Base-by-base conservation (phyloP, 2,113 vertebrate genomes). In the Malurus melanocephalus region DNA sequence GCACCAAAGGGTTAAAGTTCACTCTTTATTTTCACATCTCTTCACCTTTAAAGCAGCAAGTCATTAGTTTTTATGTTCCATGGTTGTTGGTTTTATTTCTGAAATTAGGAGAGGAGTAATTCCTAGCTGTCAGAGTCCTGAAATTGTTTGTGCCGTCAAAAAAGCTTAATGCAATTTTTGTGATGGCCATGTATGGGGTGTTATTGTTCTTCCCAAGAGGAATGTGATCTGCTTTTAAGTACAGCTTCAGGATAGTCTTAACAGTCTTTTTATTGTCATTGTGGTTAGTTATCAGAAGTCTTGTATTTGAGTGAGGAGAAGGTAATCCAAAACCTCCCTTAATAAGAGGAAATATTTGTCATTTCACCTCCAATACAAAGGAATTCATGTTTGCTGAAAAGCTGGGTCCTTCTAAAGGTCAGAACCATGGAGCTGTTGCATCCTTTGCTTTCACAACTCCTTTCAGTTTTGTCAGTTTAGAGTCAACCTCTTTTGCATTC, bases 271-370 rank as follows among this genome's bases (percentile, higher is more conserved):
- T 64, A 84, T 83, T 92, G 92, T 91, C 92, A 72, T 49, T 93
- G 32, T 69, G 62, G 24, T 80, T 57, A 77, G 75, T 82, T 96
- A 78, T 90, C 85, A 93, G 72, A 94, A 95, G 62, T n/a, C 80
- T 74, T 90, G 18, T 21, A 42, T 88, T 94, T 71, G 52, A 74
- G 75, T 77, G 59, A 88, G 56, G 19, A 59, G 62, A 93, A 93
- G 74, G 73, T 94, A 95, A 95, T 93, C 60, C 38, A 84, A 89
- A 93, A 83, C 74, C 35, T 80, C 94, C 77, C 72, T 93, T 91
- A 96, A 85, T 94, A 96, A 93, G 73, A 93, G 91, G 91, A 97
- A 93, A 86, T 94, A 76, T 92, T 93, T 96, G 88, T 61, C 61
- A 35, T 95, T 97, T 94, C 62, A 91, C 62, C 64, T 75, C 38